Percentiles rank a stretch among this genome's conserved stretches.
Evolutionary conservation across 2,888 invertebrate genomes (phyloP).

Genomic region (Campaea margaritaria): DNA sequence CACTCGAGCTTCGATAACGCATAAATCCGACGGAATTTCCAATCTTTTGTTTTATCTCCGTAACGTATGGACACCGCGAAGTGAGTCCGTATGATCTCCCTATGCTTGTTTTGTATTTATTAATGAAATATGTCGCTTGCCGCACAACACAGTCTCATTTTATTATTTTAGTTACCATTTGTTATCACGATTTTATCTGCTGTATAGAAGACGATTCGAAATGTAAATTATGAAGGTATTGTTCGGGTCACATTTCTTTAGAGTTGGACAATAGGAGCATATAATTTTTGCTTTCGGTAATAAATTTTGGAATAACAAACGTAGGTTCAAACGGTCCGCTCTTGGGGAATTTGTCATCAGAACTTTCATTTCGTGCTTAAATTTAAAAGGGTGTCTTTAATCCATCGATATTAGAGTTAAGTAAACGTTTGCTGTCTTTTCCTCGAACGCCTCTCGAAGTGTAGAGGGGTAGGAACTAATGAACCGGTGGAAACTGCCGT

Average conservation of each 20-base stretch:
- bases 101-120: conserved; percentile 82
- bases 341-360: conserved; percentile 42
- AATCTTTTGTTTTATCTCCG: conserved; percentile 84
- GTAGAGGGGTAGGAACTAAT: conserved; percentile 67
- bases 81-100: conserved; percentile 81
- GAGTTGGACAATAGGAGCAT: conserved; percentile 77
- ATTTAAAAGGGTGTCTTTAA: conserved; percentile 77
- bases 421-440: conserved; percentile 70
- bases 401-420: conserved; percentile 76
- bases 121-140: conserved; percentile 85
- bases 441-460: conserved; percentile 54
- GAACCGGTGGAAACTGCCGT: conserved; percentile 64
- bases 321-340: conserved; percentile 48
- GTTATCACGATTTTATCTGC: conserved; percentile 85
- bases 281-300: conserved; percentile 75
- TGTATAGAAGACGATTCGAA: conserved; percentile 78
- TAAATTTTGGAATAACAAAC: conserved; percentile 79
- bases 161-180: conserved; percentile 85
- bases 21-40: conserved; percentile 79
- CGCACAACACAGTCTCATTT: conserved; percentile 74
- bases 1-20: conserved; percentile 80
- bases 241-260: conserved; percentile 76
- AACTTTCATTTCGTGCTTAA: conserved; percentile 71
- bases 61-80: conserved; percentile 85
- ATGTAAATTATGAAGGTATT: conserved; percentile 83